Evolutionary conservation across 2,113 vertebrate species (phyloP), one percentile per base, ranked within the genome.

Genomic region (Hippocampus zosterae): DNA sequence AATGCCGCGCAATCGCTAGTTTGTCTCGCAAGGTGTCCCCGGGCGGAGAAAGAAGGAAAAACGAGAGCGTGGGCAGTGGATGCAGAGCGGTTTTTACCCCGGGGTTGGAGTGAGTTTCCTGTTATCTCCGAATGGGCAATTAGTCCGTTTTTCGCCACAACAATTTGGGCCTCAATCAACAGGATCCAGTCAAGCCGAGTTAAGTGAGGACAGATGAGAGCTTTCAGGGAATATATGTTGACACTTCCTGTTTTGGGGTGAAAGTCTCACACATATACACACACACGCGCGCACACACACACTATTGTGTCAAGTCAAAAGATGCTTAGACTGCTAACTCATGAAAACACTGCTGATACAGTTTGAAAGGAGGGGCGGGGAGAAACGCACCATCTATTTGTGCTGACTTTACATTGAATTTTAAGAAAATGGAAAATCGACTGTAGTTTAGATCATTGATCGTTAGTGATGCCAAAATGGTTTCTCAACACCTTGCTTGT

Each of bases 101-200:
- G 42, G 76, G 71, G 77, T 73, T 76, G 74, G 73, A 81, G 59
- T 33, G 72, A 68, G 81, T 86, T 87, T 63, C 71, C 74, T 83
- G 79, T 89, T 87, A 87, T 88, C 86, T 83, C 63, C 70, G 73
- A 85, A 89, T 89, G 88, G 88, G 84, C 81, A 86, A 87, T 91
- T 89, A 90, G 84, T 82, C 79, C 7, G 57, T 60, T 76, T 76
- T 86, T 81, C 83, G 79, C 80, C 84, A 87, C 78, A 81, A 81
- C 81, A 81, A 83, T 87, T 82, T 85, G 72, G 81, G 70, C 70
- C 73, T 77, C 77, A 86, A 86, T 90, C 86, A 84, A 79, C 75
- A 82, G 13, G 79, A 84, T 80, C 76, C 82, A 82, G 52, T 77
- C 71, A 77, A 71, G 83, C 79, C 73, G 67, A 86, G 77, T 79